Conservation (phyloP, 2,888 invertebrate genomes). For the Iphiclides podalirius region DNA sequence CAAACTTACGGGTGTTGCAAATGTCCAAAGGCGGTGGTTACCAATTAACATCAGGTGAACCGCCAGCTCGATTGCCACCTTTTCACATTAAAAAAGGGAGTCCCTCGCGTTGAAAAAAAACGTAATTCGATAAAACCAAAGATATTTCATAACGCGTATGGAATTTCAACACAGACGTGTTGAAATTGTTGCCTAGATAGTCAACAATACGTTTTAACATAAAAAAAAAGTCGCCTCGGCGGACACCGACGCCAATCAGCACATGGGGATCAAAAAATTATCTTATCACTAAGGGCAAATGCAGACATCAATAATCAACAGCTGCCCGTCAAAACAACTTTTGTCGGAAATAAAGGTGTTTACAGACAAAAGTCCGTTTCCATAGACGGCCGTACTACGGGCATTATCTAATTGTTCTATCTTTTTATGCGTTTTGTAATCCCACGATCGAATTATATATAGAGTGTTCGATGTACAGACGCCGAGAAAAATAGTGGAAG, state of each 20-base stretch:
- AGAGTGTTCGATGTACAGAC: constrained; percentile 9
- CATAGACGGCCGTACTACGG: constrained; percentile 32
- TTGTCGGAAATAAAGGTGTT: constrained; percentile 72
- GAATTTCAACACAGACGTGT: constrained; percentile 19
- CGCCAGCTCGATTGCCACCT: too few relatives aligned
- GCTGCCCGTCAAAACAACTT: constrained; percentile 71
- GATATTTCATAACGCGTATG: not conserved
- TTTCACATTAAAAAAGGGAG: too few relatives aligned
- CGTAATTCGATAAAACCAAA: too few relatives aligned
- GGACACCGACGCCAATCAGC: constrained; percentile 35
- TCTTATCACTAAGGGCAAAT: constrained; percentile 36
- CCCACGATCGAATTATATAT: constrained; percentile 42
- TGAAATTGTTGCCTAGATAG: too few relatives aligned
- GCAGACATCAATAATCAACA: constrained; percentile 54
- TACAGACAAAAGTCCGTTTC: constrained; percentile 54
- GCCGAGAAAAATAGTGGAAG: constrained; percentile 1
- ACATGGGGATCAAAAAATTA: constrained; percentile 30
- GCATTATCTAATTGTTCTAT: constrained; percentile 66
- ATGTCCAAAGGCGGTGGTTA: too few relatives aligned
- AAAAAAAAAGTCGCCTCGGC: too few relatives aligned
- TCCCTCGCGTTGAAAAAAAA: too few relatives aligned
- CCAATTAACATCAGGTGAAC: too few relatives aligned
- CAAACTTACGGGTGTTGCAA: too few relatives aligned
- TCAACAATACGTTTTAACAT: too few relatives aligned
- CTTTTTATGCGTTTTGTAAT: constrained; percentile 64